Evolutionary conservation across 1,140 invertebrate genomes (phyloP).

Genomic region (Drosophila aff.): DNA sequence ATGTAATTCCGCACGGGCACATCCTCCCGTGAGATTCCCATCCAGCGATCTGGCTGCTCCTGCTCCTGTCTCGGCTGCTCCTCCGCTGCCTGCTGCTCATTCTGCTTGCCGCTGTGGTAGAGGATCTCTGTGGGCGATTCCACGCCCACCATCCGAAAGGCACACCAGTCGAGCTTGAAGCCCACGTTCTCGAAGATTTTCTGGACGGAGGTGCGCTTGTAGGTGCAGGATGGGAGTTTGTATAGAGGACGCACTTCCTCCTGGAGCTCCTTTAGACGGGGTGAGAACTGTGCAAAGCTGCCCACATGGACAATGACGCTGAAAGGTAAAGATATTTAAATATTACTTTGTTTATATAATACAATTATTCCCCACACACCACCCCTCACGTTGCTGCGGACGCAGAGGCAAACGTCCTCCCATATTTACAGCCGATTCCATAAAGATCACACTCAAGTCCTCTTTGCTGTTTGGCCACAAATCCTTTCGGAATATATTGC

Average conservation of each 20-base stretch:
- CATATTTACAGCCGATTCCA: conserved; percentile 92
- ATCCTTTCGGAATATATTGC: conserved; percentile 90
- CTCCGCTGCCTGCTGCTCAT: conserved; percentile 43
- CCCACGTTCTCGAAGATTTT: conserved; percentile 91
- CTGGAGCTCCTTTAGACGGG: conserved; percentile 90
- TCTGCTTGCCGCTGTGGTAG: conserved; percentile 62
- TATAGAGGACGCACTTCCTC: conserved; percentile 93
- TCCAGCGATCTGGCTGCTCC: conserved; percentile 63
- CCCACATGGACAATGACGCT: conserved; percentile 93
- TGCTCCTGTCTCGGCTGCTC: conserved; percentile 32
- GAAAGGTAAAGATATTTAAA: not conserved
- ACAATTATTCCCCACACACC: conserved; percentile 14
- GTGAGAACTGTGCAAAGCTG: conserved; percentile 90
- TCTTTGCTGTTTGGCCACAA: conserved; percentile 88
- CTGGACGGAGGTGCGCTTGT: conserved; percentile 94
- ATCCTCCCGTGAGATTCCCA: conserved; percentile 85
- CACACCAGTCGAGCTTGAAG: conserved; percentile 95
- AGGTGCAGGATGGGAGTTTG: conserved; percentile 91
- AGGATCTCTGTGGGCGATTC: conserved; percentile 78
- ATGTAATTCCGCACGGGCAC: conserved; percentile 90
- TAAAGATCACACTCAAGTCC: conserved; percentile 92
- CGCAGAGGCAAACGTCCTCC: conserved; percentile 92
- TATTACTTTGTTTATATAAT: too few species aligned
- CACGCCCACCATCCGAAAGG: conserved; percentile 90
- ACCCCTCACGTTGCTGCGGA: conserved; percentile 95